Percentiles rank a stretch among this genome's conserved stretches.
Evolutionary conservation across 2,797 vertebrate genomes (phyloP).

Genomic region (Mus minutoides): DNA sequence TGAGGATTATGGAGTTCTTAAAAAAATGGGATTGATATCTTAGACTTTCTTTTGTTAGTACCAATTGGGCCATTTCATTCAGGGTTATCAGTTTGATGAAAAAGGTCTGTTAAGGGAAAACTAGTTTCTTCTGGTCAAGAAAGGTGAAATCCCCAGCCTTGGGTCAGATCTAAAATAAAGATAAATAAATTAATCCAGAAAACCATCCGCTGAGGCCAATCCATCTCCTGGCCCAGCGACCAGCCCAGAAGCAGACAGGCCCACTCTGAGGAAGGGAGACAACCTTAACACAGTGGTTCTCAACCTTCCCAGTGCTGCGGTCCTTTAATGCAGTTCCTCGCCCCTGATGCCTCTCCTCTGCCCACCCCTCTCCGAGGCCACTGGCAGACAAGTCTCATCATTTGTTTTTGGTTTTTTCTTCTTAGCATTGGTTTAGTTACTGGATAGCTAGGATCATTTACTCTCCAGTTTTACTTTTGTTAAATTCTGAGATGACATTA

Average conservation of each 20-base stretch:
- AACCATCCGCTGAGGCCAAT: background rate
- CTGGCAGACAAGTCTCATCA: background rate
- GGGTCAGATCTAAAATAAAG: background rate
- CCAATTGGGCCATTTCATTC: background rate
- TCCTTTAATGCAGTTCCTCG: background rate
- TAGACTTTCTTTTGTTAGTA: background rate
- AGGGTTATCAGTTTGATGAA: background rate
- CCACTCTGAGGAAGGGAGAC: background rate
- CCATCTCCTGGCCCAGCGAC: background rate
- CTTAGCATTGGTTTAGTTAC: background rate
- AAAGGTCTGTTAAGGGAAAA: background rate
- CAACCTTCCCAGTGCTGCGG: background rate
- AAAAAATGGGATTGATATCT: background rate
- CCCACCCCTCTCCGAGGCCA: background rate
- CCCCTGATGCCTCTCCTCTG: background rate
- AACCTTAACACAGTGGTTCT: background rate
- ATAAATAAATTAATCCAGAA: background rate
- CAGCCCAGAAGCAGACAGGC: background rate
- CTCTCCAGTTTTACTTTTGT: background rate
- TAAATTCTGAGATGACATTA: conserved; percentile 34
- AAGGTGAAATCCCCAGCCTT: background rate
- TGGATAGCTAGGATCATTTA: background rate
- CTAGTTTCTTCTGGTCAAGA: background rate
- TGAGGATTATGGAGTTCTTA: background rate
- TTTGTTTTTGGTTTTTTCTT: background rate